Percentiles rank a stretch among this genome's conserved stretches.
These are phyloP conservation scores for Bovichtus variegatus DNA, from an alignment of 2,797 vertebrate species.

Conservation along the genomic window DNA sequence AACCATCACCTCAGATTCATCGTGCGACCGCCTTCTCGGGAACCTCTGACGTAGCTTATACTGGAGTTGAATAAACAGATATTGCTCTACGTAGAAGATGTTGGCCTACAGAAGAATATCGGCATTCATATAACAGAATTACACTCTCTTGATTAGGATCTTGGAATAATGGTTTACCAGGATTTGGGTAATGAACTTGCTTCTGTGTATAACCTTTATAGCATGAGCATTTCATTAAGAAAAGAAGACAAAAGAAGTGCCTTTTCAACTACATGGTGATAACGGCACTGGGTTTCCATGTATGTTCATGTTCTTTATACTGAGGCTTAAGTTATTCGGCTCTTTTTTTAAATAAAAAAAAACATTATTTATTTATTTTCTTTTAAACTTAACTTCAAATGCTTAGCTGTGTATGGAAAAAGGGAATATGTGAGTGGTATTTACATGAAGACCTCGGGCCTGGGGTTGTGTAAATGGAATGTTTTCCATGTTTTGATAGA, in stretches of 20 bases:
- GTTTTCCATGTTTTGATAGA: slow-evolving; percentile 59
- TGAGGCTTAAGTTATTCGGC: slow-evolving; percentile 14
- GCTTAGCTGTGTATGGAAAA: slow-evolving; percentile 48
- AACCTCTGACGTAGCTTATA: not conserved
- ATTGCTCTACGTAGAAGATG: not conserved
- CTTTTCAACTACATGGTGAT: not conserved
- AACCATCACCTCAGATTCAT: not conserved
- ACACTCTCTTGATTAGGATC: not conserved
- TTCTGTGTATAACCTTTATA: not conserved
- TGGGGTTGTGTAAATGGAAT: slow-evolving; percentile 36
- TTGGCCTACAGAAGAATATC: not conserved
- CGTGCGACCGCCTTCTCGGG: not conserved
- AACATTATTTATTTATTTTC: too few relatives aligned
- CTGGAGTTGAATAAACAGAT: not conserved
- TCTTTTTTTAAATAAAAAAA: slow-evolving; percentile 30
- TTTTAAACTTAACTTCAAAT: slow-evolving; percentile 32
- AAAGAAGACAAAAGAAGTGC: not conserved
- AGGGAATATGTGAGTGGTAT: slow-evolving; percentile 62
- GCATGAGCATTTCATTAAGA: not conserved
- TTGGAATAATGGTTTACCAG: slow-evolving; percentile 20
- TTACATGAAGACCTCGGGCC: slow-evolving; percentile 42
- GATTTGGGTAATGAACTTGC: not conserved
- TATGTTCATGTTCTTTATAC: slow-evolving; percentile 27
- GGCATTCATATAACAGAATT: not conserved
- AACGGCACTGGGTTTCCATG: not conserved